These are phyloP conservation scores for Champsocephalus esox DNA, from an alignment of 2,797 vertebrate species.

Conservation along the genomic window DNA sequence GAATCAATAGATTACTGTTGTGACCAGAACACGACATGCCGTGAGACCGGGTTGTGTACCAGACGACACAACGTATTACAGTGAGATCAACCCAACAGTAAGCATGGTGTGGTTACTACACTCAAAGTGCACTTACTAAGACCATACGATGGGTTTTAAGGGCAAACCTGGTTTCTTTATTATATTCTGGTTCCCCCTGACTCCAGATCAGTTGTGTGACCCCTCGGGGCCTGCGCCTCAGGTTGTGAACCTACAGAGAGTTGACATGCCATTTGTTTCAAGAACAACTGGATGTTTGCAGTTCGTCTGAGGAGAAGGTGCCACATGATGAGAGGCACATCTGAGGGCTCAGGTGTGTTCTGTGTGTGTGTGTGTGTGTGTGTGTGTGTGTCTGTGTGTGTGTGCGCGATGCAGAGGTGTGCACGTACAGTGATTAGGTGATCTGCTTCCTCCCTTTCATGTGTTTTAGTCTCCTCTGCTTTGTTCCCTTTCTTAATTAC, in stretches of 20 bases:
- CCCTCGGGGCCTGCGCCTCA: not conserved
- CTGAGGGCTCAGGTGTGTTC: slow-evolving; percentile 49
- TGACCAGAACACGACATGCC: too few species aligned
- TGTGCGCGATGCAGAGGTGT: slow-evolving; percentile 29
- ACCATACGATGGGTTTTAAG: not conserved
- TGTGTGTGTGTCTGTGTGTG: slow-evolving; percentile 12
- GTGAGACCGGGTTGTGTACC: too few species aligned
- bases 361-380: slow-evolving; percentile 31
- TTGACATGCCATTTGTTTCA: slow-evolving; percentile 5
- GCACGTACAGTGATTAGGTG: slow-evolving; percentile 76
- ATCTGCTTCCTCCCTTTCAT: slow-evolving; percentile 78
- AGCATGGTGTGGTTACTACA: not conserved
- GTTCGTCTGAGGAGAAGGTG: slow-evolving; percentile 9
- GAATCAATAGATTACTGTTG: too few species aligned
- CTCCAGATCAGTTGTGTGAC: not conserved
- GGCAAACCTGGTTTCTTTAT: not conserved
- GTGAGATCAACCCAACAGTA: too few species aligned
- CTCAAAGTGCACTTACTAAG: not conserved
- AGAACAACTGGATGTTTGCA: slow-evolving; percentile 10
- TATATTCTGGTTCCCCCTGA: not conserved
- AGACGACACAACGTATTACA: too few species aligned
- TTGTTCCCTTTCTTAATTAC: slow-evolving; percentile 88
- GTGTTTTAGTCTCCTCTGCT: slow-evolving; percentile 84
- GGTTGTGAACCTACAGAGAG: not conserved
- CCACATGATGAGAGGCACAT: slow-evolving; percentile 20